phyloP scores from a whole-genome alignment of 2,113 vertebrate species.

The Spea multiplicata region DNA sequence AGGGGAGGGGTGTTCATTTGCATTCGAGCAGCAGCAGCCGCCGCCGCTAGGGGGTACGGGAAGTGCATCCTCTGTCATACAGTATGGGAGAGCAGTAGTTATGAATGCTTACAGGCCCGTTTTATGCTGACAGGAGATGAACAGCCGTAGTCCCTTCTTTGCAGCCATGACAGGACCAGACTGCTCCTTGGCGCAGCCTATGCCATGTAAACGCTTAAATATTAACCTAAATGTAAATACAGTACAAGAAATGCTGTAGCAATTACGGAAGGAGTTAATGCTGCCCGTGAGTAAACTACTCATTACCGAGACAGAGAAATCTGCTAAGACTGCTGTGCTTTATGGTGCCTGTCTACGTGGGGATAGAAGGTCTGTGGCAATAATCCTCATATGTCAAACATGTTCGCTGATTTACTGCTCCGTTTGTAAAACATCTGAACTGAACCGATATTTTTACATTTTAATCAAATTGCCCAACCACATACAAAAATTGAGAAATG shows the following conservation, averaged over 20 bases:
- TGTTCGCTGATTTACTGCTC: slow-evolving; percentile 18
- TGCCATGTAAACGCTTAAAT: slow-evolving; percentile 53
- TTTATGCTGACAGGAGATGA: slow-evolving; percentile 50
- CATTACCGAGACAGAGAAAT: slow-evolving; percentile 25
- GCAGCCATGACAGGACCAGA: slow-evolving; percentile 50
- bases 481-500: slow-evolving; percentile 24
- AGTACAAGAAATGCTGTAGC: slow-evolving; percentile 45
- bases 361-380: slow-evolving; percentile 36
- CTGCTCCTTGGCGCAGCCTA: slow-evolving; percentile 49
- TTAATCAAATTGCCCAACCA: slow-evolving; percentile 33
- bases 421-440: slow-evolving; percentile 21
- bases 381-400: slow-evolving; percentile 33
- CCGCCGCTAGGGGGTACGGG: slow-evolving; percentile 50
- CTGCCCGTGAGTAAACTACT: slow-evolving; percentile 27
- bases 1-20: slow-evolving; percentile 54
- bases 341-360: slow-evolving; percentile 9
- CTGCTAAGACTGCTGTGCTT: neutral
- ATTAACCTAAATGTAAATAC: slow-evolving; percentile 65
- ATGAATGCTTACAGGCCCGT: slow-evolving; percentile 16
- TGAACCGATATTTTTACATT: slow-evolving; percentile 33
- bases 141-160: slow-evolving; percentile 48
- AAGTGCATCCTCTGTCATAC: slow-evolving; percentile 45
- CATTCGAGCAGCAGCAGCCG: slow-evolving; percentile 52
- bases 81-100: slow-evolving; percentile 15
- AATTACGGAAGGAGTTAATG: slow-evolving; percentile 44